Percentiles rank a stretch among this genome's conserved stretches.
Evolutionary conservation across 2,797 vertebrate species (phyloP).

Genomic region (Simalia tracyae): DNA sequence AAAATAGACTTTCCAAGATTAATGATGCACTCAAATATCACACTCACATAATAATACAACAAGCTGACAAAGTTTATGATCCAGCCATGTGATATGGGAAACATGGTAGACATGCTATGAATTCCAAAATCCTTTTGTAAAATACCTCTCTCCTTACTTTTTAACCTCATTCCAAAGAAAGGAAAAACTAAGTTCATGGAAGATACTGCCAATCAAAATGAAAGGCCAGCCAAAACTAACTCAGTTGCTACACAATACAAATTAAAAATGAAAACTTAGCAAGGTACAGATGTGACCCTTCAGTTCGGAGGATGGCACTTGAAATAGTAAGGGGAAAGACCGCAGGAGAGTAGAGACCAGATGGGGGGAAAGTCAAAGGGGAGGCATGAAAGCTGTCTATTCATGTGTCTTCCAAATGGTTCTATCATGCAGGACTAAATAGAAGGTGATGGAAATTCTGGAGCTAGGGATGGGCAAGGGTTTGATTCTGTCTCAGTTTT

Average conservation of each 20-base stretch:
- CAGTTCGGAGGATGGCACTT: background rate
- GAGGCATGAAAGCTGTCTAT: background rate
- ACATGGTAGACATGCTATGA: background rate
- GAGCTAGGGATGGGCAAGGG: background rate
- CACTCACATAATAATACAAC: background rate
- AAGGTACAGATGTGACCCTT: slow-evolving; percentile 25
- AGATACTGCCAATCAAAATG: slow-evolving; percentile 5
- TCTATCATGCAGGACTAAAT: background rate
- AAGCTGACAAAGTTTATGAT: background rate
- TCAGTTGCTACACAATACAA: background rate
- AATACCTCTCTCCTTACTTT: background rate
- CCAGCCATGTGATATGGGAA: background rate
- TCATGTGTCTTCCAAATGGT: background rate
- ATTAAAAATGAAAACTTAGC: slow-evolving; percentile 32
- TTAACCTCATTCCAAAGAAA: background rate
- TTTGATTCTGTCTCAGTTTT: background rate
- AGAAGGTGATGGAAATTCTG: background rate
- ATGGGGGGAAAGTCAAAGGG: background rate
- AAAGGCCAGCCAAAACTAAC: background rate
- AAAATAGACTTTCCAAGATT: background rate
- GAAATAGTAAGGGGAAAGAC: background rate
- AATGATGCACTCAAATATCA: background rate
- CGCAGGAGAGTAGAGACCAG: slow-evolving; percentile 20
- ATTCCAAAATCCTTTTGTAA: background rate
- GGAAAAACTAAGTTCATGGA: background rate